phyloP scores from a whole-genome alignment of 2,113 vertebrate genomes.

The Trichomycterus rosablanca region DNA sequence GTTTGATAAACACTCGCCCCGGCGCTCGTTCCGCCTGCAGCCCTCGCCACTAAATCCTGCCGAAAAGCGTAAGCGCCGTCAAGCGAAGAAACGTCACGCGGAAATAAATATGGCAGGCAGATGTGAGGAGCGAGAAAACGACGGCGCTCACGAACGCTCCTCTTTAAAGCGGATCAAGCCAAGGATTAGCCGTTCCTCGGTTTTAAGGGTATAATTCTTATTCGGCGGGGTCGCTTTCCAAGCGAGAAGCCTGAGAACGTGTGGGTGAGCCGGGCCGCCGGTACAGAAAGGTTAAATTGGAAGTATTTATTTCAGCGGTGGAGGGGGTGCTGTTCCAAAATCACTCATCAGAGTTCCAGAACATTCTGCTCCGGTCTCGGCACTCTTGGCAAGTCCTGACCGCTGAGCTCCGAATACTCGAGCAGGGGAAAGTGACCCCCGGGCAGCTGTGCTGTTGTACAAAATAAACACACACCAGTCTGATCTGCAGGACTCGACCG shows the following conservation, averaged over 20 bases:
- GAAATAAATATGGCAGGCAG: conserved; percentile 50
- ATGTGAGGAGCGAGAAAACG: conserved; percentile 17
- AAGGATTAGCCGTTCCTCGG: conserved; percentile 6
- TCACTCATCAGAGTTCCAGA: conserved; percentile 9
- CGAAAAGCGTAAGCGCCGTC: conserved; percentile 39
- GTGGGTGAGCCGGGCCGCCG: too few relatives aligned
- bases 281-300: too few relatives aligned
- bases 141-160: background rate
- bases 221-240: background rate
- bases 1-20: conserved; percentile 43
- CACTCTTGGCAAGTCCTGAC: conserved; percentile 5
- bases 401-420: background rate
- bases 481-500: background rate
- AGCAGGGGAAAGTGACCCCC: conserved; percentile 2
- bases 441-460: background rate
- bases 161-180: background rate
- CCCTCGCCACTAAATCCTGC: conserved; percentile 35
- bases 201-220: conserved; percentile 19
- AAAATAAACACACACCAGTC: background rate
- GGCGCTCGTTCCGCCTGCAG: conserved; percentile 8
- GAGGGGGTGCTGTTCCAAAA: too few relatives aligned
- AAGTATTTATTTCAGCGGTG: background rate
- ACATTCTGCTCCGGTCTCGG: conserved; percentile 18
- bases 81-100: conserved; percentile 45
- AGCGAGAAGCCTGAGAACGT: conserved; percentile 20